Evolutionary conservation across 2,113 vertebrate species (phyloP), one percentile per base, ranked within the genome.

Genomic region (Cyprinodon variegatus): DNA sequence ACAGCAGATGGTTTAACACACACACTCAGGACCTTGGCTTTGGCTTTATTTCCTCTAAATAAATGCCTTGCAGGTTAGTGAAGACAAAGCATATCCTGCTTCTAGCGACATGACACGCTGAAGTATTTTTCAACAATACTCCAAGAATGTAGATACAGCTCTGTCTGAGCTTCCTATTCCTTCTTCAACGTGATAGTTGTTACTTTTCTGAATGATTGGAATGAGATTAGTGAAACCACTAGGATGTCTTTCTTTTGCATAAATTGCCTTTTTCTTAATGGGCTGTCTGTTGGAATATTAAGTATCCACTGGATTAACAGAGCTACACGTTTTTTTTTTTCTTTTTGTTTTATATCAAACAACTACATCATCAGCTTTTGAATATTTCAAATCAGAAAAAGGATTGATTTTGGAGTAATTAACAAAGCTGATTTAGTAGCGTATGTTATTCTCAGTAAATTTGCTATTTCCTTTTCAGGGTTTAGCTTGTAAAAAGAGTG

Each of bases 1-100:
- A 86, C 68, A 74, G 39, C 14, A 17, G 59, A 66, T 65, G 77
- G 66, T 77, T 40, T 20, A 83, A 76, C 48, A 77, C 60, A 65
- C 65, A 20, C 41, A 39, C 10, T 20, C 36, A 46, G 66, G 45
- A 43, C 39, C 39, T 63, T 11, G 17, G 37, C 50, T 45, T 40
- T 61, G 57, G 20, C 68, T 70, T n/a, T 7, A 61, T 57, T 38
- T 65, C 65, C 74, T 74, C 20, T 3, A 13, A 29, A 38, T 65
- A 17, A 78, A 48, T 64, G 6, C 46, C 15, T 29, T 29, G 20
- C 38, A 62, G 12, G n/a, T 38, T 10, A 11, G 36, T 14, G n/a
- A 59, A 78, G 61, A 64, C 41, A 17, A 71, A 38, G 29, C 37
- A 43, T 45, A 73, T 50, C 57, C 14, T 2, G 61, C 69, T 22